Evolutionary conservation across 2,113 vertebrate genomes (phyloP).

Genomic region (Upupa epops): DNA sequence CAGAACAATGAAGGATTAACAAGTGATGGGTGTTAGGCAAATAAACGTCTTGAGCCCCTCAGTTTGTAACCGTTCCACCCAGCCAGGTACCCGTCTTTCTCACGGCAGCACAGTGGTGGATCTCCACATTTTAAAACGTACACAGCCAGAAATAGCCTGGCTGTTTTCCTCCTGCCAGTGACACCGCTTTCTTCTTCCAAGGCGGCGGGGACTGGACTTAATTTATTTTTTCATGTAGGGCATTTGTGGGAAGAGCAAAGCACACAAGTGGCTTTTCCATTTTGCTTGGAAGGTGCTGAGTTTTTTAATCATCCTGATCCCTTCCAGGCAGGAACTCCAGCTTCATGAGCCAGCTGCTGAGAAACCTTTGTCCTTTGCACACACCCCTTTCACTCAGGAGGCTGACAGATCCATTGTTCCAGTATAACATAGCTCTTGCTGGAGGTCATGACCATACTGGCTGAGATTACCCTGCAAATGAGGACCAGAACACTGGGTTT

Average conservation of each 20-base stretch:
- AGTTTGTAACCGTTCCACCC: not conserved
- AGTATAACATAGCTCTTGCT: slow-evolving; percentile 53
- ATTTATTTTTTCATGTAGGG: slow-evolving; percentile 35
- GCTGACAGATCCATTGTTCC: slow-evolving; percentile 61
- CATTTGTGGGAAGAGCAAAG: slow-evolving; percentile 34
- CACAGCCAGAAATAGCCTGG: not conserved
- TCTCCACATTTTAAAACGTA: not conserved
- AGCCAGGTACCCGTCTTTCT: not conserved
- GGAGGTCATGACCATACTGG: slow-evolving; percentile 61
- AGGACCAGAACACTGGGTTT: slow-evolving; percentile 60
- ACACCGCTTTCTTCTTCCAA: not conserved
- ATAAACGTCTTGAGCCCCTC: not conserved
- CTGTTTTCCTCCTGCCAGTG: not conserved
- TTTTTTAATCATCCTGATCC: slow-evolving; percentile 65
- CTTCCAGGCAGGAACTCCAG: slow-evolving; percentile 58
- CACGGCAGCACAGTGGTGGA: not conserved
- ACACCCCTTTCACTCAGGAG: slow-evolving; percentile 58
- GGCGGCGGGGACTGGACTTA: not conserved
- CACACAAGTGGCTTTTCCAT: slow-evolving; percentile 34
- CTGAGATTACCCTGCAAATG: slow-evolving; percentile 60
- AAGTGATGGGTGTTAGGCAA: not conserved
- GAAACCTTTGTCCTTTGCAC: slow-evolving; percentile 64
- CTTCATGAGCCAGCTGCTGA: slow-evolving; percentile 55
- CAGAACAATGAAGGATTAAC: not conserved
- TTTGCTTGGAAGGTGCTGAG: slow-evolving; percentile 59